Evolutionary conservation across 2,113 vertebrate species (phyloP).

Genomic region (Rousettus leschenaultii): DNA sequence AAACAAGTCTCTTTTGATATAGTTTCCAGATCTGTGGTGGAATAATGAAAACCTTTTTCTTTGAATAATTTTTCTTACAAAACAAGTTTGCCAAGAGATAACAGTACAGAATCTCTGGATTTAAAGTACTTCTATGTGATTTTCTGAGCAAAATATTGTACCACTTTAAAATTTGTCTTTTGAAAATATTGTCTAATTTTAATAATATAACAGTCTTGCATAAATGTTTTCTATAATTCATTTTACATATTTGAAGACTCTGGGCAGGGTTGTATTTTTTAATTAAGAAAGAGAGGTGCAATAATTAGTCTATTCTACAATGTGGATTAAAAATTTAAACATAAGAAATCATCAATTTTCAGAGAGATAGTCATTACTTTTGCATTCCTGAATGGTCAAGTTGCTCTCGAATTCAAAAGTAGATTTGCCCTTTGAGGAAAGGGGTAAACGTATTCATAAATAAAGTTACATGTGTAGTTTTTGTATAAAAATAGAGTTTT

Average conservation of each 20-base stretch:
- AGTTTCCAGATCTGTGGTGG: slow-evolving; percentile 44
- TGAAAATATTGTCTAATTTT: slow-evolving; percentile 38
- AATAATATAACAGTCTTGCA: background rate
- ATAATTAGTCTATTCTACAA: background rate
- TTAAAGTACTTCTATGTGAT: background rate
- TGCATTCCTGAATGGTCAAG: background rate
- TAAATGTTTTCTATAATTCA: background rate
- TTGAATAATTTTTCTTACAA: slow-evolving; percentile 47
- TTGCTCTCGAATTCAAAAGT: background rate
- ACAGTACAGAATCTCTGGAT: slow-evolving; percentile 10
- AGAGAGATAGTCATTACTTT: background rate
- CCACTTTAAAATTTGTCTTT: slow-evolving; percentile 16
- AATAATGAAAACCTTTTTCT: slow-evolving; percentile 54
- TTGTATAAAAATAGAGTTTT: background rate
- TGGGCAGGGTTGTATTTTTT: background rate
- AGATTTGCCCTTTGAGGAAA: background rate
- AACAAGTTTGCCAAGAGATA: slow-evolving; percentile 2
- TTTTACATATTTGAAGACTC: background rate
- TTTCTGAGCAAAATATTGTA: background rate
- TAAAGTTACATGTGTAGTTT: background rate
- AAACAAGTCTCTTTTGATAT: slow-evolving; percentile 64
- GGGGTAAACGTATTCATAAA: background rate
- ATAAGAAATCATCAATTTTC: slow-evolving; percentile 26
- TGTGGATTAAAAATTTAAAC: background rate
- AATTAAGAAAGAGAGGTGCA: background rate